Evolutionary conservation across 2,888 invertebrate genomes (phyloP).

Genomic region (Luperina nickerlii): DNA sequence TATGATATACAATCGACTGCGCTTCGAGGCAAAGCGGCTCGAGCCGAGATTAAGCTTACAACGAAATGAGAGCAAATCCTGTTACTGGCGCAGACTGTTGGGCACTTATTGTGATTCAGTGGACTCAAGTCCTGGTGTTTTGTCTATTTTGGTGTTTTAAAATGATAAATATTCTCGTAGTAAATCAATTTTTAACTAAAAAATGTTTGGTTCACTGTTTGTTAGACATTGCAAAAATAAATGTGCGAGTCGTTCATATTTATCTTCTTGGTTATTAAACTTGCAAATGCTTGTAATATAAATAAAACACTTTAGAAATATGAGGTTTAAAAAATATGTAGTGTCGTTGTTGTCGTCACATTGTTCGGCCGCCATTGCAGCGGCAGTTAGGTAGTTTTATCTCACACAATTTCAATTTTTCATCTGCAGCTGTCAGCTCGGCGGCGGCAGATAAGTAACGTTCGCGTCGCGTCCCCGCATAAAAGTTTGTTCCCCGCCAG

Average conservation of each 20-base stretch:
- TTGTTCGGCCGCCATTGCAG: conserved; percentile 84
- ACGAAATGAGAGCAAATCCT: conserved; percentile 27
- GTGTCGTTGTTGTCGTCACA: conserved; percentile 78
- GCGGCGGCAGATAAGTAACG: conserved; percentile 89
- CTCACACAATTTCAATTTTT: conserved; percentile 91
- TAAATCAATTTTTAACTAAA: conserved; percentile 3
- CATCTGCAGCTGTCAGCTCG: conserved; percentile 90
- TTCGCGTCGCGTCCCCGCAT: conserved; percentile 83
- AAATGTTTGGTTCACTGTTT: not conserved
- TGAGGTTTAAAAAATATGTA: conserved; percentile 65
- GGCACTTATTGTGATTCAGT: conserved; percentile 41
- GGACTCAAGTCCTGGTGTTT: conserved; percentile 6
- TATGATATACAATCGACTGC: conserved; percentile 52
- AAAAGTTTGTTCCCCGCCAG: conserved; percentile 87
- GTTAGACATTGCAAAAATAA: conserved; percentile 21
- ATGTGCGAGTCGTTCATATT: conserved; percentile 16
- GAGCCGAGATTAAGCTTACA: conserved; percentile 32
- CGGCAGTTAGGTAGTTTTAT: conserved; percentile 89
- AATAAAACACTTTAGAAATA: conserved; percentile 53
- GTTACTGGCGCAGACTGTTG: conserved; percentile 38
- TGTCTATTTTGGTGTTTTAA: conserved; percentile 18
- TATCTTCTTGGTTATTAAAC: conserved; percentile 39
- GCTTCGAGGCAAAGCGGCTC: conserved; percentile 24
- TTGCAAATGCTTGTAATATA: conserved; percentile 38
- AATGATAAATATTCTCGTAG: conserved; percentile 4